Base-by-base conservation (phyloP, 1,140 invertebrate genomes). In the Lineus longissimus region DNA sequence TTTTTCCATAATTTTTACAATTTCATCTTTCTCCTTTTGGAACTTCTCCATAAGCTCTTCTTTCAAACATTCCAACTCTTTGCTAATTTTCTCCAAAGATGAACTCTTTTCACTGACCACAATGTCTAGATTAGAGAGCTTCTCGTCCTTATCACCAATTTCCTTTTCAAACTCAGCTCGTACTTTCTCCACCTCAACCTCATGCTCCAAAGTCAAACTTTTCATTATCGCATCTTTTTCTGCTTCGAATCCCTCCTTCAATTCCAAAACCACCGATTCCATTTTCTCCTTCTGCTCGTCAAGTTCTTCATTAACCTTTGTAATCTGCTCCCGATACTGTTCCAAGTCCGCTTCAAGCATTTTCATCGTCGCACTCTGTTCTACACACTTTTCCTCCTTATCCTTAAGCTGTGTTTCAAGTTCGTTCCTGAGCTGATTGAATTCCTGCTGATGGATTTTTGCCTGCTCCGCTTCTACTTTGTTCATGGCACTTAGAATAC, bases 151-250 rank as follows among this genome's bases (percentile, higher is more conserved):
- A 0, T 84, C 76, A 19, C 81, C 77, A 2, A 91, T 64, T 70
- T 83, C 83, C 27, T 85, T 82, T 60, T 87, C 83, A 41, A 87
- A 73, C 33, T 84, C 80, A 31, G 45, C 55, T 23, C 55, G 54
- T 41, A 59, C 45, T 56, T 67, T 65, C 23, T 64, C 65, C 31
- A 64, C 76, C 73, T 90, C 87, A 40, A 87, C 71, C 71, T 90
- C 87, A 70, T 89, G 87, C 67, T 88, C 86, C 11, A 88, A 80
- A 45, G 65, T 75, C 62, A 73, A 43, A 25, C 68, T 57, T 47
- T 70, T 73, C 15, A 69, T 55, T 1, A 58, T 19, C 45, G 23
- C 31, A 4, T 62, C 55, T 6, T 60, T 61, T 41, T 58, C 54
- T 61, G 13, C 84, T 85, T 64, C 61, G 41, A 69, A 71, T 45